Base-by-base conservation (phyloP, 2,888 invertebrate species). In the Drosophila rubida region DNA sequence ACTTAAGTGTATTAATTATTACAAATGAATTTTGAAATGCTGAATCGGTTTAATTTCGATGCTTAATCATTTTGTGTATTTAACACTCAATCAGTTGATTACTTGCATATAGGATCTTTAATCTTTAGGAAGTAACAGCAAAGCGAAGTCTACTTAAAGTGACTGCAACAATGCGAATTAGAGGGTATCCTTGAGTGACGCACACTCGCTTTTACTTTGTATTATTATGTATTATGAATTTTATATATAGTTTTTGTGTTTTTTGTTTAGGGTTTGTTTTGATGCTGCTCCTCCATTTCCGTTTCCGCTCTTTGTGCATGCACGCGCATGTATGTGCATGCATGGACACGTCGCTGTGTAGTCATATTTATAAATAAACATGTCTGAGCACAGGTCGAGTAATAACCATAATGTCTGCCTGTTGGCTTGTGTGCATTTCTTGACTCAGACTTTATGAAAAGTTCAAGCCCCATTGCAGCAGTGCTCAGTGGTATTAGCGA, bases 351-450 rank as follows among this genome's bases (percentile, higher is more conserved):
- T 50, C 45, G 50, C 30, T 42, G 32, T 44, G 37, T 23, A 58
- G 19, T 19, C 27, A 32, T 42, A 41, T 69, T 57, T 76, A 76
- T 72, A 80, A 83, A 83, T 79, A 79, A 80, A 76, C 77, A 63
- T 80, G 79, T 79, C 79, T 83, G 72, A 67, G 64, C 51, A 32
- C 64, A 51, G 57, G 44, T 48, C 48, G 14, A 51, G 62, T 63
- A 69, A 84, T 70, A 78, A 69, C 61, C 68, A 64, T 69, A 67
- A 59, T 67, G 51, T 69, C 62, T 69, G 54, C 48, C 32, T 69
- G 60, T 25, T 50, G 39, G 51, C 57, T 32, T 45, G 44, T 49
- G 42, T 44, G 37, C 62, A 39, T 8, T 44, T 39, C 22, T 42
- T 13, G 22, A n/a, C 41, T 48, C 27, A 41, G 32, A 46, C 13